Conservation (phyloP, 2,888 invertebrate genomes). For the Mythimna lalbum region DNA sequence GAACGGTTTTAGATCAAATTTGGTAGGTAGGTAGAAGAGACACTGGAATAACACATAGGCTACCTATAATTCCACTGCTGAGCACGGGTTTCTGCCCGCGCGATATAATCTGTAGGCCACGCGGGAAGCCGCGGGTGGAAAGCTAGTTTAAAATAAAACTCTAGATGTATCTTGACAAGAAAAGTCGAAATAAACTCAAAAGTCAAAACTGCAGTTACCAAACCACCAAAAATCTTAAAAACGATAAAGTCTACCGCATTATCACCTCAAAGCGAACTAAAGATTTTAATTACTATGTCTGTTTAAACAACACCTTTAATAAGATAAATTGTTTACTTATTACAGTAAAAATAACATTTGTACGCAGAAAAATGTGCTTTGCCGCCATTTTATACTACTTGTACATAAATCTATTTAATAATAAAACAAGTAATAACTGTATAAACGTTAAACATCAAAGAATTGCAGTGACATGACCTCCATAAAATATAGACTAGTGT, state of each 20-base stretch:
- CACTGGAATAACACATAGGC: no score
- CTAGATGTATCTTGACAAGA: no score
- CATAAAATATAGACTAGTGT: slow-evolving; percentile 55
- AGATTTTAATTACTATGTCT: slow-evolving; percentile 54
- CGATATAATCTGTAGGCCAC: no score
- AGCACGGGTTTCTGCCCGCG: no score
- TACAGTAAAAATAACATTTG: slow-evolving; percentile 51
- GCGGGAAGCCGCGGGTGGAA: no score
- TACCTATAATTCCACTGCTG: no score
- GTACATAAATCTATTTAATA: slow-evolving; percentile 63
- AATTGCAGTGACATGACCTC: slow-evolving; percentile 58
- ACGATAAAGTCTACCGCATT: slow-evolving; percentile 38
- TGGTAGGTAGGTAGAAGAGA: no score
- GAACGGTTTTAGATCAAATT: no score
- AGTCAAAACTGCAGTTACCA: neutral
- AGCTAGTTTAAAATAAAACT: no score
- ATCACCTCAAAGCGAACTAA: slow-evolving; percentile 51
- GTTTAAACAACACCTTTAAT: slow-evolving; percentile 41
- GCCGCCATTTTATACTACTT: slow-evolving; percentile 53
- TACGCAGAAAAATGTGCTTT: slow-evolving; percentile 45
- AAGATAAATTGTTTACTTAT: slow-evolving; percentile 56
- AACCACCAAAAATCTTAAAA: slow-evolving; percentile 40
- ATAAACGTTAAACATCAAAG: slow-evolving; percentile 61
- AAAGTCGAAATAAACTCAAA: neutral
- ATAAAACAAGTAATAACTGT: slow-evolving; percentile 56